Evolutionary conservation across 2,113 vertebrate genomes (phyloP).

Genomic region (Clarias magur): DNA sequence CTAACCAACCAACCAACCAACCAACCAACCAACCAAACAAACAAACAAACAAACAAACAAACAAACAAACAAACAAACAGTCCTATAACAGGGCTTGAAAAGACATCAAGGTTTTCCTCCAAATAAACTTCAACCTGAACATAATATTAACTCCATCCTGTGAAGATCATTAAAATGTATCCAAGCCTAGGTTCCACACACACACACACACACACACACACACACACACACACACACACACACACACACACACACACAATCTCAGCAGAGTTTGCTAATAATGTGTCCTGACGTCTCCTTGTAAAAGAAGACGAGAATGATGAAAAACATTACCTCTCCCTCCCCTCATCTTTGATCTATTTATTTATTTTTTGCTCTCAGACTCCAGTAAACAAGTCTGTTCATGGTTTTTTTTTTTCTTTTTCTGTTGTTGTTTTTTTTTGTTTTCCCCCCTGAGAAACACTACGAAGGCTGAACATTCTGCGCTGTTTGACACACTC

Average conservation of each 20-base stretch:
- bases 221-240: constrained; percentile 27
- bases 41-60: not conserved
- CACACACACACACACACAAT: not conserved
- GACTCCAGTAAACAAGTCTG: constrained; percentile 6
- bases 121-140: not conserved
- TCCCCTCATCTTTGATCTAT: not conserved
- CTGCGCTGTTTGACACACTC: not conserved
- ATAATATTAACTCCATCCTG: not conserved
- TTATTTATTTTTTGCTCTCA: not conserved
- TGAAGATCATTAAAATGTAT: not conserved
- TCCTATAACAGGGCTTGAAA: not conserved
- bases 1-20: not conserved
- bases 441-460: too few relatives aligned
- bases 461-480: not conserved
- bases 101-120: not conserved
- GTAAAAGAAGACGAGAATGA: constrained; percentile 29
- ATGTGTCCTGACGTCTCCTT: constrained; percentile 10
- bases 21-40: not conserved
- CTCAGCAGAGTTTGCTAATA: not conserved
- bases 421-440: too few relatives aligned
- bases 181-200: not conserved
- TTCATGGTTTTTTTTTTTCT: too few relatives aligned
- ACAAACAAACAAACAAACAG: not conserved
- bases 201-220: constrained; percentile 20
- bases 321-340: not conserved